Evolutionary conservation across 2,888 invertebrate genomes (phyloP).

Genomic region (Orchesella flavescens): DNA sequence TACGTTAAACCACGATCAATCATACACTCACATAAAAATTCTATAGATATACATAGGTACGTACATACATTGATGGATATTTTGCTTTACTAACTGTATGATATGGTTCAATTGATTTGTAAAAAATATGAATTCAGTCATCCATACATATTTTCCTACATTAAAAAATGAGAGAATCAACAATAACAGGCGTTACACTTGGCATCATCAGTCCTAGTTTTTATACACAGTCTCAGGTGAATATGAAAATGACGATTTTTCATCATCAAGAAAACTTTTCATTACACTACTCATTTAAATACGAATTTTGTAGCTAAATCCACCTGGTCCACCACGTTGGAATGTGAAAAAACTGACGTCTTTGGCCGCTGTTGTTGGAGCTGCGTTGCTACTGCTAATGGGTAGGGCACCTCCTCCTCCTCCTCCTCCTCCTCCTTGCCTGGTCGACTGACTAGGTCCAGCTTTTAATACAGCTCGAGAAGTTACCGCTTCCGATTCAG

Average conservation of each 20-base stretch:
- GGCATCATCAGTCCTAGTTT: constrained; percentile 63
- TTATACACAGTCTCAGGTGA: constrained; percentile 51
- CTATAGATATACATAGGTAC: background rate
- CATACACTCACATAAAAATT: background rate
- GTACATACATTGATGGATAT: background rate
- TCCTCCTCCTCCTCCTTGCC: constrained; percentile 40
- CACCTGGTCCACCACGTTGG: constrained; percentile 72
- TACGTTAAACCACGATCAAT: background rate
- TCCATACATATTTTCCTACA: constrained; percentile 59
- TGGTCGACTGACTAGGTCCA: constrained; percentile 67
- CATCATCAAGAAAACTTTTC: background rate
- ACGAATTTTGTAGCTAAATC: constrained; percentile 71
- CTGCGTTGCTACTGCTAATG: background rate
- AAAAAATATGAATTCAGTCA: constrained; percentile 56
- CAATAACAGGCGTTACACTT: constrained; percentile 65
- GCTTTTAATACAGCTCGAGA: constrained; percentile 68
- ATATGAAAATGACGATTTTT: background rate
- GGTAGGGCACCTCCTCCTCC: constrained; percentile 24
- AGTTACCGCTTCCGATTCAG: constrained; percentile 70
- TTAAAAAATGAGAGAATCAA: constrained; percentile 64
- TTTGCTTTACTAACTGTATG: background rate
- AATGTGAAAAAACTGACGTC: constrained; percentile 78
- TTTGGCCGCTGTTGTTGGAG: constrained; percentile 73
- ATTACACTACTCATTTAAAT: constrained; percentile 51
- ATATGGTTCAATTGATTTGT: constrained; percentile 11